Conservation (phyloP, 2,797 vertebrate genomes). For the Ispidina picta region DNA sequence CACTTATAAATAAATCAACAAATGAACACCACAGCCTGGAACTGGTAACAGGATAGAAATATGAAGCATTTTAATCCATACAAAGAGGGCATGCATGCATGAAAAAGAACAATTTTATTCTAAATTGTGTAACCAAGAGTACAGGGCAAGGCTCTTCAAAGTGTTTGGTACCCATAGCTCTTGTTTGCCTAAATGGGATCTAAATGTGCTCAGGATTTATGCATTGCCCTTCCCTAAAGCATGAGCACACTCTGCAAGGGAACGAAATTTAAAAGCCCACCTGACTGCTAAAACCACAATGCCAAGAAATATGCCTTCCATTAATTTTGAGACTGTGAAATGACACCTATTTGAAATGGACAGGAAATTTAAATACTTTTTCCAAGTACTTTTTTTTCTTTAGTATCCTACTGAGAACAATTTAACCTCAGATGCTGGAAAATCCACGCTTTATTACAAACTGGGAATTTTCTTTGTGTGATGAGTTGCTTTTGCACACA, state of each 20-base stretch:
- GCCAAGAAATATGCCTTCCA: slow-evolving; percentile 57
- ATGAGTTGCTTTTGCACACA: slow-evolving; percentile 61
- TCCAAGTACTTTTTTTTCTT: slow-evolving; percentile 40
- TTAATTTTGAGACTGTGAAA: slow-evolving; percentile 43
- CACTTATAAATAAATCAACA: neutral
- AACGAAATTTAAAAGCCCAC: neutral
- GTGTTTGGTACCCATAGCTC: neutral
- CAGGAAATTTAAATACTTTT: slow-evolving; percentile 74
- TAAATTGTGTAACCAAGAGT: neutral
- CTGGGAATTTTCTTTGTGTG: slow-evolving; percentile 64
- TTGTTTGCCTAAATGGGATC: neutral
- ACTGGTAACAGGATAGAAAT: neutral
- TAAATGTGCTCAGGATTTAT: neutral
- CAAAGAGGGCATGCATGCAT: neutral
- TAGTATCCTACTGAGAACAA: slow-evolving; percentile 67
- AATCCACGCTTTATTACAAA: slow-evolving; percentile 65
- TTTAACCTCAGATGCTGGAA: slow-evolving; percentile 65
- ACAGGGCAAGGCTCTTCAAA: neutral
- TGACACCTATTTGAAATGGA: slow-evolving; percentile 55
- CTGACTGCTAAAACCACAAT: neutral
- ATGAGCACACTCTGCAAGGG: neutral
- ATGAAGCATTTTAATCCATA: neutral
- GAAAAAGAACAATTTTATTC: neutral
- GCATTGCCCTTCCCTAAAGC: neutral
- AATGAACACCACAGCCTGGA: neutral